phyloP scores from a whole-genome alignment of 2,888 invertebrate genomes.

The Troglohyphantes excavatus region DNA sequence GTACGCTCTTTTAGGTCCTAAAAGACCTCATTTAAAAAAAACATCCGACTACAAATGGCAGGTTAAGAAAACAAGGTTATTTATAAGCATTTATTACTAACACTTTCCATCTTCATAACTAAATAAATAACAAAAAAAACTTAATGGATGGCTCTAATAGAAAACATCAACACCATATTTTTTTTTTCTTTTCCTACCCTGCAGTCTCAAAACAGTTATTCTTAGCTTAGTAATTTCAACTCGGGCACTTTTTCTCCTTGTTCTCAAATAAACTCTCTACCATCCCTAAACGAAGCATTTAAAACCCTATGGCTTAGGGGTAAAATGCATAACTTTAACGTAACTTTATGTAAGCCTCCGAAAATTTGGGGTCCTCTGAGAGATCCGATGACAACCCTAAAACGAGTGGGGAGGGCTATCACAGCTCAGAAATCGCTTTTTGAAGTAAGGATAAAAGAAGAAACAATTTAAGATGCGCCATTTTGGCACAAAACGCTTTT shows the following conservation, averaged over 20 bases:
- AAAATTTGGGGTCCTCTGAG: slow-evolving; percentile 21
- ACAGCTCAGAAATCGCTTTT: slow-evolving; percentile 63
- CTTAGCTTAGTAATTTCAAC: slow-evolving; percentile 44
- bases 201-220: slow-evolving; percentile 28
- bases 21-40: too few species aligned
- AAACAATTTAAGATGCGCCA: slow-evolving; percentile 65
- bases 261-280: slow-evolving; percentile 41
- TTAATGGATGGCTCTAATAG: background rate
- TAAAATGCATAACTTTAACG: slow-evolving; percentile 51
- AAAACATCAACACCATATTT: background rate
- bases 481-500: slow-evolving; percentile 35
- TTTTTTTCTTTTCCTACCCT: background rate
- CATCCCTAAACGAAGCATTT: slow-evolving; percentile 49
- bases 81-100: too few species aligned
- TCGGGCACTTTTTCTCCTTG: slow-evolving; percentile 11
- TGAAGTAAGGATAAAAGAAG: slow-evolving; percentile 66
- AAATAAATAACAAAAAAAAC: slow-evolving; percentile 24
- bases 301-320: slow-evolving; percentile 48
- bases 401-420: slow-evolving; percentile 15
- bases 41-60: too few species aligned
- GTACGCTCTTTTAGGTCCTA: too few species aligned
- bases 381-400: slow-evolving; percentile 41
- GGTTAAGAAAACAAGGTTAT: too few species aligned
- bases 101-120: background rate
- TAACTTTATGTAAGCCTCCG: slow-evolving; percentile 25